These are phyloP conservation scores for Meta bourneti DNA, from an alignment of 2,888 invertebrate genomes.

Conservation along the genomic window DNA sequence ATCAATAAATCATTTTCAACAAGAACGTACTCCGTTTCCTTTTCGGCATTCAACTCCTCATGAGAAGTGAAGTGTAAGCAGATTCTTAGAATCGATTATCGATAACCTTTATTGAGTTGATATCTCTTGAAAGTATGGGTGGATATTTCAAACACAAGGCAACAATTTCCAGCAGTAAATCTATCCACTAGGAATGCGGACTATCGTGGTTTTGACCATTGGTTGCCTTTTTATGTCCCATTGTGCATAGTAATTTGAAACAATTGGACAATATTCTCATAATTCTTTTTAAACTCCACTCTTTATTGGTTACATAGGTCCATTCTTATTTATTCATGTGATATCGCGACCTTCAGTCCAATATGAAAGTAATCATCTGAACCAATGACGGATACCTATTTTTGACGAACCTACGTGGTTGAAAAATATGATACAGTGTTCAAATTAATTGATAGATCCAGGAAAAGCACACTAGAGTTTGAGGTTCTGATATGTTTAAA, in stretches of 20 bases:
- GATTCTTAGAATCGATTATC: not conserved
- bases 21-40: not conserved
- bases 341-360: too few species aligned
- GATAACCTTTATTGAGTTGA: not conserved
- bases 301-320: too few species aligned
- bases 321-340: too few species aligned
- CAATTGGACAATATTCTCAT: not conserved
- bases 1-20: slow-evolving; percentile 6
- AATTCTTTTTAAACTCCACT: not conserved
- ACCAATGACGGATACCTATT: too few species aligned
- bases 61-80: not conserved
- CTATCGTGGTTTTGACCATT: not conserved
- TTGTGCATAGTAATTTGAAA: not conserved
- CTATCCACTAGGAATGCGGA: not conserved
- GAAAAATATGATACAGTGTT: too few species aligned
- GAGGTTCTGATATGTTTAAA: too few species aligned
- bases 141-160: not conserved
- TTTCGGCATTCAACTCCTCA: not conserved
- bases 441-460: too few species aligned
- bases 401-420: too few species aligned
- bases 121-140: not conserved
- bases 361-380: too few species aligned
- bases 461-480: too few species aligned
- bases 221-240: not conserved
- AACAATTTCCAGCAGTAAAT: not conserved